Conservation (phyloP, 2,888 invertebrate genomes). For the Dryobotodes eremita region DNA sequence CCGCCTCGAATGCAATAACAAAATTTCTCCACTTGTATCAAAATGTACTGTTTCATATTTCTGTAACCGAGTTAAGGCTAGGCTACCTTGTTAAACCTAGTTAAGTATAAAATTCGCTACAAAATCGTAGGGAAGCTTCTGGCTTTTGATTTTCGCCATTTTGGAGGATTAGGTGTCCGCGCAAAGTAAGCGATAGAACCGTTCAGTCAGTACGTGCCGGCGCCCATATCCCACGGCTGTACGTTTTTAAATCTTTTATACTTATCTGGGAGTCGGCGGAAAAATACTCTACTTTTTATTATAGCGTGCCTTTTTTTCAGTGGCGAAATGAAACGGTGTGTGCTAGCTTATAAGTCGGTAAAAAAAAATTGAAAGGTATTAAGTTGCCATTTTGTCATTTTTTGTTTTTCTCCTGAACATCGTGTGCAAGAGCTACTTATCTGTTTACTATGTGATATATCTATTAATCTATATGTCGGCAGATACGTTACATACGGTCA, state of each 20-base stretch:
- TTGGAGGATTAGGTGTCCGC: conserved; percentile 58
- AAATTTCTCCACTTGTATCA: too few relatives aligned
- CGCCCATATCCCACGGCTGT: conserved; percentile 44
- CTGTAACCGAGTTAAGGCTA: neutral
- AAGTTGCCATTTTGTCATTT: too few relatives aligned
- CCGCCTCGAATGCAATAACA: too few relatives aligned
- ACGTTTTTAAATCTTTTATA: conserved; percentile 59
- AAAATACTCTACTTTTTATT: conserved; percentile 29
- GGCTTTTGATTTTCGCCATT: conserved; percentile 60
- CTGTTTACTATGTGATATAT: too few relatives aligned
- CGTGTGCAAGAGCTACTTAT: neutral
- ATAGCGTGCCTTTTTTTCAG: conserved; percentile 22
- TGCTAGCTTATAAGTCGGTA: neutral
- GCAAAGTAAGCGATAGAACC: conserved; percentile 56
- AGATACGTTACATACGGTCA: neutral
- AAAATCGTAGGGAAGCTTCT: conserved; percentile 43
- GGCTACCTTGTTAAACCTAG: neutral
- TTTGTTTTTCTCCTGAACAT: neutral
- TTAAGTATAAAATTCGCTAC: conserved; percentile 37
- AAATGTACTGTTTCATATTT: neutral
- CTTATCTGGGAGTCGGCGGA: conserved; percentile 33
- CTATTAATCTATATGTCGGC: neutral
- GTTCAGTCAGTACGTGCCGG: conserved; percentile 57
- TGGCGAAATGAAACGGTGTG: conserved; percentile 5
- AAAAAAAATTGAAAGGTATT: neutral